Evolutionary conservation across 2,113 vertebrate genomes (phyloP), one percentile per base, ranked within the genome.

Genomic region (Centropus bengalensis): DNA sequence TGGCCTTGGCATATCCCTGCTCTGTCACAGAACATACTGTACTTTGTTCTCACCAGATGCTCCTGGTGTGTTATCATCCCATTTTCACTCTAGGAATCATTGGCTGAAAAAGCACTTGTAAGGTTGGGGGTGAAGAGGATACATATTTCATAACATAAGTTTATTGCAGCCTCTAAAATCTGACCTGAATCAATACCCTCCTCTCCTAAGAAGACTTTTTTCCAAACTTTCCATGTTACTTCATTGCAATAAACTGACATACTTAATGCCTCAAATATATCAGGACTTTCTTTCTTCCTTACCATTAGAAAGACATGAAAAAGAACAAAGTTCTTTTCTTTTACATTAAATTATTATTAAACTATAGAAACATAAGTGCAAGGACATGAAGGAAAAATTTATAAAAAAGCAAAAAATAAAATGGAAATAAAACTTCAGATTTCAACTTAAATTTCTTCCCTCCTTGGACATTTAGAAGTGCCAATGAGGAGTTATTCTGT

Each of bases 31-130:
- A 77, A 73, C 85, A 93, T 28, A 27, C 77, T 89, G 89, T 82
- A 89, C 71, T 66, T 60, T 3, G 0, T 36, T 95, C 86, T 87
- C 81, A 86, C 90, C 94, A 95, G 94, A 95, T 96, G 96, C 93
- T 95, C 84, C 5, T n/a, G 55, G 74, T 66, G 59, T 1, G 13
- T 85, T 96, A 74, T 63, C 54, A 42, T 58, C 84, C 88, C 60
- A 7, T 51, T 54, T 60, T 85, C 67, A 81, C 79, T 86, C 83
- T 92, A 86, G 73, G 94, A 95, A 74, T 79, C 40, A 18, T 20
- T 60, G 91, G 55, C 88, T 93, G 82, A 40, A 91, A 94, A 92
- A 88, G 24, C 16, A 7, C 42, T 55, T 62, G 60, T 52, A 70
- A 94, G 60, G 52, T 59, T 59, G 74, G 36, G 42, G 70, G n/a